Percentiles rank a stretch among this genome's conserved stretches.
phyloP scores from a whole-genome alignment of 2,888 invertebrate species.

The Cryptus armator region DNA sequence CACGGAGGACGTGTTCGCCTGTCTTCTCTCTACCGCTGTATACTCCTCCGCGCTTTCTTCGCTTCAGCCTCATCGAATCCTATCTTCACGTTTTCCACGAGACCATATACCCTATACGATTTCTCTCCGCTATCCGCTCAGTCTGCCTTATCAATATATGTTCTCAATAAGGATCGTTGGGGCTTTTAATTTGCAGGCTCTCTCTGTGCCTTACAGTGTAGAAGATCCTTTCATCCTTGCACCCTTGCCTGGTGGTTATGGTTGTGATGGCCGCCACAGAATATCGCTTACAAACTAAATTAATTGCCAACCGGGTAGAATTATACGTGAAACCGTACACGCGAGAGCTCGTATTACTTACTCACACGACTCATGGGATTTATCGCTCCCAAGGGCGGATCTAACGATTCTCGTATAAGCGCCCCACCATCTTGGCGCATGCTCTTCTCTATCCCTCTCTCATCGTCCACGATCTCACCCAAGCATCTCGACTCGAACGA shows the following conservation, averaged over 20 bases:
- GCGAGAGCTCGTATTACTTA: conserved; percentile 78
- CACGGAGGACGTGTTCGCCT: conserved; percentile 57
- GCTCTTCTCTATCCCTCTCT: neutral
- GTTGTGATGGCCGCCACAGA: conserved; percentile 40
- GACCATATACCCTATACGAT: conserved; percentile 55
- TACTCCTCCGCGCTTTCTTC: conserved; percentile 58
- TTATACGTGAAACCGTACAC: conserved; percentile 81
- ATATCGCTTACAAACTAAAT: conserved; percentile 78
- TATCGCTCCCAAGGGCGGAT: conserved; percentile 70
- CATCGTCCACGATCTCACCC: conserved; percentile 37
- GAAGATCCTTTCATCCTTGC: conserved; percentile 52
- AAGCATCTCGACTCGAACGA: conserved; percentile 57
- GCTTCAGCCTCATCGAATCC: neutral
- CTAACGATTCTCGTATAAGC: conserved; percentile 67
- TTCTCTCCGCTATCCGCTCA: conserved; percentile 1
- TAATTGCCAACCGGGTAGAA: conserved; percentile 78
- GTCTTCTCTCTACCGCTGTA: conserved; percentile 27
- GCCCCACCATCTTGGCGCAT: conserved; percentile 56
- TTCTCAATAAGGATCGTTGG: conserved; percentile 49
- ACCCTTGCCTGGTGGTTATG: conserved; percentile 34
- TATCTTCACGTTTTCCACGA: conserved; percentile 10
- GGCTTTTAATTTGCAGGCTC: conserved; percentile 47
- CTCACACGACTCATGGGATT: conserved; percentile 61
- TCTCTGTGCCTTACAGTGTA: conserved; percentile 16
- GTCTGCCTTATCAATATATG: conserved; percentile 57